phyloP scores from a whole-genome alignment of 1,140 invertebrate species.

The Drosophila hydei region DNA sequence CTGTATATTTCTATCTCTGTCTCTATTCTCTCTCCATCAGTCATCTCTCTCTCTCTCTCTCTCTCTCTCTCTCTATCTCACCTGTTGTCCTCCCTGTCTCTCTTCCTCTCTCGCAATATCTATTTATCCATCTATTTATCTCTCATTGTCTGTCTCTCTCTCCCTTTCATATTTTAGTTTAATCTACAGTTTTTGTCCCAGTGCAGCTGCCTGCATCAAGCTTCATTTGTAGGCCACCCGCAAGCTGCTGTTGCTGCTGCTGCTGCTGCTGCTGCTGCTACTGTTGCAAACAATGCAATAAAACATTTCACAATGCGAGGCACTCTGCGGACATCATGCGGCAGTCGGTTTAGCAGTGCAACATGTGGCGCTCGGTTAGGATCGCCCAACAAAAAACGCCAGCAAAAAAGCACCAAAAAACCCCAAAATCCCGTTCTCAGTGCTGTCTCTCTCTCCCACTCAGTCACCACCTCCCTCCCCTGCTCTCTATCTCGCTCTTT shows the following conservation, averaged over 20 bases:
- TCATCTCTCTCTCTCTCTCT: too few species aligned
- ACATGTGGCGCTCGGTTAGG: conserved; percentile 37
- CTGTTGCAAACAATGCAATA: conserved; percentile 57
- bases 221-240: not conserved
- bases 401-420: conserved; percentile 9
- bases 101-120: not conserved
- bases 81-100: too few species aligned
- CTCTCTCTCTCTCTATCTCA: too few species aligned
- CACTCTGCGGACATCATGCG: conserved; percentile 7
- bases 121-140: not conserved
- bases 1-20: too few species aligned
- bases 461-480: not conserved
- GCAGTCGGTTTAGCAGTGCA: conserved; percentile 55
- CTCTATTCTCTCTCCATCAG: too few species aligned
- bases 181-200: not conserved
- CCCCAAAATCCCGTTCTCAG: conserved; percentile 16
- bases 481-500: not conserved
- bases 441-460: not conserved
- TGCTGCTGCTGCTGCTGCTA: not conserved
- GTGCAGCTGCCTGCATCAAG: not conserved
- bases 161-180: not conserved
- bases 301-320: conserved; percentile 67
- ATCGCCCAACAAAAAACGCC: conserved; percentile 4
- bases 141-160: not conserved
- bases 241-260: conserved; percentile 2